Evolutionary conservation across 2,113 vertebrate genomes (phyloP).

Genomic region (Grantiella picta): DNA sequence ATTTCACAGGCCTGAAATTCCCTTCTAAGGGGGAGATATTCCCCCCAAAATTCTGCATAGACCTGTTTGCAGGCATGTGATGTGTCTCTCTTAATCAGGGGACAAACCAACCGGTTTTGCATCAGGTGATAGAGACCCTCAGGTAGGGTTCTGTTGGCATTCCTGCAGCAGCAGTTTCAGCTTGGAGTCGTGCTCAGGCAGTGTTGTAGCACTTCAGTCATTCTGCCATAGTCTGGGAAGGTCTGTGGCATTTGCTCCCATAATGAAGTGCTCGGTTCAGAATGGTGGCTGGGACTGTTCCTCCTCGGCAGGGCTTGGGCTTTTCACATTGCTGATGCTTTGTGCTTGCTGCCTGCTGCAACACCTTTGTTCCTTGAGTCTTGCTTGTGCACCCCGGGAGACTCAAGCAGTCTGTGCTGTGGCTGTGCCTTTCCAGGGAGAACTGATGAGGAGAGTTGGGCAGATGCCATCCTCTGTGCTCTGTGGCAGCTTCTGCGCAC

Average conservation of each 20-base stretch:
- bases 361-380: not conserved
- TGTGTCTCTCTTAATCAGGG: fast-evolving
- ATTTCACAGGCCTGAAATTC: not conserved
- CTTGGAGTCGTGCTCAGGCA: not conserved
- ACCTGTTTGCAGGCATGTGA: not conserved
- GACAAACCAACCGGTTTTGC: not conserved
- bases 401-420: fast-evolving
- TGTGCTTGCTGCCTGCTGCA: not conserved
- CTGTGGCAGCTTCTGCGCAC: not conserved
- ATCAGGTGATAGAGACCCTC: not conserved
- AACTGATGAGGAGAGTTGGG: not conserved
- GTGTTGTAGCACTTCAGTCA: not conserved
- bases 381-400: not conserved
- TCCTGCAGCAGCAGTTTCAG: not conserved
- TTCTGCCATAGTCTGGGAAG: not conserved
- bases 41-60: not conserved
- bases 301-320: not conserved
- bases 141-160: fast-evolving
- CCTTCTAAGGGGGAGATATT: not conserved
- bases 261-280: not conserved
- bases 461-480: not conserved
- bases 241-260: not conserved
- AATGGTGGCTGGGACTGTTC: not conserved
- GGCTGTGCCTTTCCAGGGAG: not conserved
- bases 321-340: not conserved